phyloP scores from a whole-genome alignment of 2,888 invertebrate species.

The Rosalia funebris region DNA sequence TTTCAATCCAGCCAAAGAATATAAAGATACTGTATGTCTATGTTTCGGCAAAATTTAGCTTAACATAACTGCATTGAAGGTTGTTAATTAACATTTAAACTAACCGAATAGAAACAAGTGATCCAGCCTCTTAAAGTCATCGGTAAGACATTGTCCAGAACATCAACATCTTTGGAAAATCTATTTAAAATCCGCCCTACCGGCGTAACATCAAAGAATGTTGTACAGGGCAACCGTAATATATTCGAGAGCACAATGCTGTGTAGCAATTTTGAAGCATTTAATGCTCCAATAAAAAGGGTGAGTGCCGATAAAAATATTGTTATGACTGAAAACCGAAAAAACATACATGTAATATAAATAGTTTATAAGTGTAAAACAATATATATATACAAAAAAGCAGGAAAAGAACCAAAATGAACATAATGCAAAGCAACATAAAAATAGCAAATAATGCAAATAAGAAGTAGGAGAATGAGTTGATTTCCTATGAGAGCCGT shows the following conservation, averaged over 20 bases:
- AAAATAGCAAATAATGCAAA: constrained; percentile 16
- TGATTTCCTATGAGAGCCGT: constrained; percentile 29
- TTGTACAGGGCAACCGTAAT: constrained; percentile 74
- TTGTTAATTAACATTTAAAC: constrained; percentile 41
- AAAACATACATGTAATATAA: constrained; percentile 15
- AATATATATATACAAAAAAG: constrained; percentile 22
- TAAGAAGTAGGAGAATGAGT: constrained; percentile 19
- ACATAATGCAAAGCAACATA: constrained; percentile 20
- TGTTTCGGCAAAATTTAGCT: too few species aligned
- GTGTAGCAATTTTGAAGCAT: constrained; percentile 73
- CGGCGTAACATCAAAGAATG: constrained; percentile 85
- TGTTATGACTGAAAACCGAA: constrained; percentile 68
- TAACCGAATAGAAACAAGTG: constrained; percentile 73
- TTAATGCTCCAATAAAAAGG: constrained; percentile 75
- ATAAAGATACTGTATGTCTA: too few species aligned
- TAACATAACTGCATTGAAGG: constrained; percentile 35
- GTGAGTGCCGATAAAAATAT: constrained; percentile 75
- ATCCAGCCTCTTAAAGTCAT: constrained; percentile 79
- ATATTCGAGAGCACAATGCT: constrained; percentile 72
- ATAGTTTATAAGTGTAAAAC: constrained; percentile 14
- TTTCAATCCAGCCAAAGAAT: too few species aligned
- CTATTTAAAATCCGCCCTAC: constrained; percentile 82
- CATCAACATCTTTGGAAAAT: constrained; percentile 80
- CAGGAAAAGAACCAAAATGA: constrained; percentile 16
- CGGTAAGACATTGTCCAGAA: constrained; percentile 77